These are phyloP conservation scores for Larimichthys polyactis DNA, from an alignment of 2,113 vertebrate genomes.

Conservation along the genomic window DNA sequence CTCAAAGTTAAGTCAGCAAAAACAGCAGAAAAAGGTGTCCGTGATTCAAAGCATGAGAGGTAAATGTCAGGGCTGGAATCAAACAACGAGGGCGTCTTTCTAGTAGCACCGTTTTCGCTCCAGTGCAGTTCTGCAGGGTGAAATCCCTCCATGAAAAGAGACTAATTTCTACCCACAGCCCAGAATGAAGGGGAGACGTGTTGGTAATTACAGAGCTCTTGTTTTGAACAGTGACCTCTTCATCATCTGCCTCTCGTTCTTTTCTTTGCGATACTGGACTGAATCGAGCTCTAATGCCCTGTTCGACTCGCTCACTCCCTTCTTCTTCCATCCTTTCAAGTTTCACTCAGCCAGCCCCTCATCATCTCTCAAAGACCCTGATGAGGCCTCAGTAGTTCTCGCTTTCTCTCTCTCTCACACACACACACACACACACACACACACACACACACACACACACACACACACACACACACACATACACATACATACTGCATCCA, in stretches of 20 bases:
- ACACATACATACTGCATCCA: background rate
- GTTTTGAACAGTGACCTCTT: conserved; percentile 30
- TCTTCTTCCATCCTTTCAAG: conserved; percentile 12
- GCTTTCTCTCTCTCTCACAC: conserved; percentile 2
- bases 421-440: conserved; percentile 7
- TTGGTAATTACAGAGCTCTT: conserved; percentile 28
- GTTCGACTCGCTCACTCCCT: conserved; percentile 18
- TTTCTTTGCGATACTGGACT: conserved; percentile 1
- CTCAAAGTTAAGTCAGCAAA: background rate
- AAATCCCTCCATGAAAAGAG: background rate
- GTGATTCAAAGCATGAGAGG: background rate
- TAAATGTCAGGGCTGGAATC: background rate
- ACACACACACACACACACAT: conserved; percentile 9
- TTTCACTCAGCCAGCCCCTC: conserved; percentile 9
- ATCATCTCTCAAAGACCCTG: conserved; percentile 21
- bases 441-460: conserved; percentile 11
- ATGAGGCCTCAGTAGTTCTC: conserved; percentile 21
- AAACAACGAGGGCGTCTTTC: conserved; percentile 2
- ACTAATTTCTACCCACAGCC: background rate
- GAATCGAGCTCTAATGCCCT: conserved; percentile 26
- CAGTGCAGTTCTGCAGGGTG: background rate
- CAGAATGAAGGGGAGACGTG: background rate
- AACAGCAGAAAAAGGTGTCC: background rate
- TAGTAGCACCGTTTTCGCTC: background rate
- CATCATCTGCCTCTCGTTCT: conserved; percentile 8